phyloP scores from a whole-genome alignment of 2,888 invertebrate species.

The Diadromus collaris region DNA sequence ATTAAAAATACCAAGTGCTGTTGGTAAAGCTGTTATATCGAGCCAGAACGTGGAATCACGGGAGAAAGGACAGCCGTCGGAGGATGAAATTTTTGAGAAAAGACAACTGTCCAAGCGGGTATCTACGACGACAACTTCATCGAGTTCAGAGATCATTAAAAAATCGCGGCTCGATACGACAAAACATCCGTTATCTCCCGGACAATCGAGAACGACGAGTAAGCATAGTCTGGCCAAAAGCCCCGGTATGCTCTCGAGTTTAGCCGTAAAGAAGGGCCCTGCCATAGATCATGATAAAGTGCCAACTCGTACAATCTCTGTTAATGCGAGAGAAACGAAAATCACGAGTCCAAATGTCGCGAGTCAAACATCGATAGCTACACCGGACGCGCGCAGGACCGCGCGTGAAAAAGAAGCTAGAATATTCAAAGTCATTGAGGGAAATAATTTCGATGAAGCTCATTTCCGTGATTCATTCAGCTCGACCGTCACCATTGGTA shows the following conservation, averaged over 20 bases:
- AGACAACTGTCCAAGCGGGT: constrained; percentile 20
- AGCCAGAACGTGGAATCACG: neutral
- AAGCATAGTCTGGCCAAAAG: neutral
- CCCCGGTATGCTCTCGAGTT: no score
- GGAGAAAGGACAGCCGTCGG: neutral
- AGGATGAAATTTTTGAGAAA: neutral
- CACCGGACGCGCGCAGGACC: constrained; percentile 32
- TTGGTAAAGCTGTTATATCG: neutral
- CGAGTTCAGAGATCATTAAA: neutral
- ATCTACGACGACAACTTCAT: constrained; percentile 18
- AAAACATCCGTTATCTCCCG: neutral
- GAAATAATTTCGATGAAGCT: constrained; percentile 65
- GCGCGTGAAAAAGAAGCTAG: constrained; percentile 65
- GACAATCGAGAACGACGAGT: neutral
- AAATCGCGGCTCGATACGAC: constrained; percentile 13
- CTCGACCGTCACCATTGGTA: neutral
- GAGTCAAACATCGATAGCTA: constrained; percentile 52
- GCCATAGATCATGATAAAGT: no score
- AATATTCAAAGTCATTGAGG: constrained; percentile 69
- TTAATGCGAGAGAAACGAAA: neutral
- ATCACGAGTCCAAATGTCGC: neutral
- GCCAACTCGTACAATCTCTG: neutral
- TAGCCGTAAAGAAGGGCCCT: no score
- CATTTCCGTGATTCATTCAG: constrained; percentile 57
- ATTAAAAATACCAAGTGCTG: constrained; percentile 41